These are phyloP conservation scores for Bombus superbus DNA, from an alignment of 1,140 invertebrate genomes.

Conservation along the genomic window DNA sequence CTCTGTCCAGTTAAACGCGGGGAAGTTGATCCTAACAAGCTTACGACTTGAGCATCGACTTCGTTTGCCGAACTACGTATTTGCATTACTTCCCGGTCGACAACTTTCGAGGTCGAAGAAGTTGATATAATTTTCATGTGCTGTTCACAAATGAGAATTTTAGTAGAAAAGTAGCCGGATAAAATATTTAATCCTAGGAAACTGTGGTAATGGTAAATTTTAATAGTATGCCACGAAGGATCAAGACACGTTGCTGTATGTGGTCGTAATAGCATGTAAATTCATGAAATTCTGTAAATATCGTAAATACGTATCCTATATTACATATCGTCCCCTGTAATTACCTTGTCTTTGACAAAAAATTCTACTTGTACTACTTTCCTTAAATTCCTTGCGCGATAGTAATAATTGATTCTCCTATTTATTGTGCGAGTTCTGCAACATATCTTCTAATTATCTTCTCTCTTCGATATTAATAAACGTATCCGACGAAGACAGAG, in stretches of 20 bases:
- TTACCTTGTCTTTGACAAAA: background rate
- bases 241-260: background rate
- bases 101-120: background rate
- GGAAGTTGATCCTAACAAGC: background rate
- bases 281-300: background rate
- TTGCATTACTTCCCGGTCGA: background rate
- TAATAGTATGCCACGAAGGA: background rate
- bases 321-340: background rate
- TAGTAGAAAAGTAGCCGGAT: background rate
- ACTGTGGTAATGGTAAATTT: background rate
- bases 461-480: no score
- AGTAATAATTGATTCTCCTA: no score
- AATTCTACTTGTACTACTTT: background rate
- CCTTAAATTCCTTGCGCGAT: background rate
- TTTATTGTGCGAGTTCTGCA: no score
- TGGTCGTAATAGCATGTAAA: background rate
- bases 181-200: background rate
- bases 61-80: background rate
- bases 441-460: no score
- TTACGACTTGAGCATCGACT: background rate
- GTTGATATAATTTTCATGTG: background rate
- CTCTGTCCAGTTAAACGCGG: no score
- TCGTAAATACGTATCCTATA: background rate
- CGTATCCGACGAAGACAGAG: background rate
- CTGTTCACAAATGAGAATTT: background rate